Conservation (phyloP, 2,113 vertebrate species). For the Nycticryphes semicollaris region DNA sequence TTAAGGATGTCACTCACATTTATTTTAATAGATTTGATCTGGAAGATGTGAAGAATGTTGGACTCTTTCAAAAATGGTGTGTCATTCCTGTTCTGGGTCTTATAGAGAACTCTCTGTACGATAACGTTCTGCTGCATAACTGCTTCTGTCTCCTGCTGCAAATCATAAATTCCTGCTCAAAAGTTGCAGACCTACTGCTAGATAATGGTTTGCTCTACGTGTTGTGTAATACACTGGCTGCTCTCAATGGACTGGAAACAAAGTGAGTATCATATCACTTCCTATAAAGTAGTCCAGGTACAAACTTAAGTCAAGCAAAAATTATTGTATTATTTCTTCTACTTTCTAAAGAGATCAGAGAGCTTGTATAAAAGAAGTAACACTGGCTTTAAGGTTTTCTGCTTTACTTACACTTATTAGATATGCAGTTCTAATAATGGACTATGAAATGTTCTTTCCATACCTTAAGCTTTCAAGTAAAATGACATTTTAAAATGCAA, state of each 20-base stretch:
- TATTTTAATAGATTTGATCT: slow-evolving; percentile 83
- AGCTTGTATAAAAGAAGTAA: not conserved
- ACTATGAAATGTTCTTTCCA: not conserved
- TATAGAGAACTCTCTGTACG: slow-evolving; percentile 92
- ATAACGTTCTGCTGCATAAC: slow-evolving; percentile 90
- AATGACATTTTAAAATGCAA: not conserved
- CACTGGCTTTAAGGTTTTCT: not conserved
- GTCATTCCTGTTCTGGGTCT: slow-evolving; percentile 92
- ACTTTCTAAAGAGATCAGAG: not conserved
- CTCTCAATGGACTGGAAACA: slow-evolving; percentile 92
- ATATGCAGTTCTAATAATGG: not conserved
- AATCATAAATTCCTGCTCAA: slow-evolving; percentile 92
- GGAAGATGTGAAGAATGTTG: slow-evolving; percentile 89
- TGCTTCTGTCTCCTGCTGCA: slow-evolving; percentile 90
- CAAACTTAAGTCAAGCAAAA: not conserved
- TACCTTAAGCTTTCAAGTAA: not conserved
- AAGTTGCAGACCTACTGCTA: slow-evolving; percentile 93
- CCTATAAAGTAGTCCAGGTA: not conserved
- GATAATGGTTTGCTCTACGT: slow-evolving; percentile 96
- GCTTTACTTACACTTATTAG: not conserved
- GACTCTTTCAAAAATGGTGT: slow-evolving; percentile 91
- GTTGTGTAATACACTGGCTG: slow-evolving; percentile 91
- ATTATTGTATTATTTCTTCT: not conserved
- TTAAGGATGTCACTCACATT: not conserved
- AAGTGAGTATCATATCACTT: slow-evolving; percentile 77